These are phyloP conservation scores for Harpagifer antarcticus DNA, from an alignment of 2,797 vertebrate species.

Conservation along the genomic window DNA sequence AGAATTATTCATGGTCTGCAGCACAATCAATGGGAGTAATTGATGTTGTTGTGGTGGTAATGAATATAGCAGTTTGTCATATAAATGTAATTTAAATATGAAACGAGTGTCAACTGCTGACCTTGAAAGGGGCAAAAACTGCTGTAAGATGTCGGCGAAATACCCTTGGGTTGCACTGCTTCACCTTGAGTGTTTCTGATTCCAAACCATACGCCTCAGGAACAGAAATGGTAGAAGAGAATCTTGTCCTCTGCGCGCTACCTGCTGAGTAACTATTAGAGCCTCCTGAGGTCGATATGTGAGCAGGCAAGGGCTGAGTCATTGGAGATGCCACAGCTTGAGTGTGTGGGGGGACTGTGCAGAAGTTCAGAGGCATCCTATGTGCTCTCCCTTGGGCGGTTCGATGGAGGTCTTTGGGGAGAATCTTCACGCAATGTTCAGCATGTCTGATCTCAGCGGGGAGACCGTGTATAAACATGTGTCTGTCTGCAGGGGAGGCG, in stretches of 20 bases:
- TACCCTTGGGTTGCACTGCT: slow-evolving; percentile 6
- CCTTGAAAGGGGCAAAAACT: slow-evolving; percentile 19
- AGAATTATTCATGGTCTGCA: slow-evolving; percentile 46
- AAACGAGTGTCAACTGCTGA: not conserved
- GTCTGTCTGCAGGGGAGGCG: slow-evolving; percentile 63
- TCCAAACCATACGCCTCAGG: slow-evolving; percentile 20
- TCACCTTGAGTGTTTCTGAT: slow-evolving; percentile 26
- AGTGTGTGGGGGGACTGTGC: slow-evolving; percentile 17
- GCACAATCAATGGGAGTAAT: slow-evolving; percentile 48
- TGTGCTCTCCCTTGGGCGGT: slow-evolving; percentile 41
- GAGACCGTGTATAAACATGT: slow-evolving; percentile 66
- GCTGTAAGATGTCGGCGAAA: not conserved
- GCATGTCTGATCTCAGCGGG: slow-evolving; percentile 74
- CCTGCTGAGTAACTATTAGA: slow-evolving; percentile 59
- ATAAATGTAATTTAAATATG: slow-evolving; percentile 47
- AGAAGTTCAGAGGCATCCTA: slow-evolving; percentile 63
- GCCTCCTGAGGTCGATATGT: slow-evolving; percentile 49
- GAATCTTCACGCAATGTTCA: slow-evolving; percentile 44
- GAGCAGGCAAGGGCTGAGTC: slow-evolving; percentile 44
- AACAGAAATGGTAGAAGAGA: slow-evolving; percentile 37
- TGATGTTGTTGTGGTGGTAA: slow-evolving; percentile 15
- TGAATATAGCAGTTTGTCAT: slow-evolving; percentile 40
- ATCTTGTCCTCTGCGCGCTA: slow-evolving; percentile 11
- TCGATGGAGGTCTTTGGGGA: slow-evolving; percentile 57
- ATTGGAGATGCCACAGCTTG: slow-evolving; percentile 45